Percentiles rank a stretch among this genome's conserved stretches.
Conservation (phyloP, 2,113 vertebrate genomes). For the Stigmatopora nigra region DNA sequence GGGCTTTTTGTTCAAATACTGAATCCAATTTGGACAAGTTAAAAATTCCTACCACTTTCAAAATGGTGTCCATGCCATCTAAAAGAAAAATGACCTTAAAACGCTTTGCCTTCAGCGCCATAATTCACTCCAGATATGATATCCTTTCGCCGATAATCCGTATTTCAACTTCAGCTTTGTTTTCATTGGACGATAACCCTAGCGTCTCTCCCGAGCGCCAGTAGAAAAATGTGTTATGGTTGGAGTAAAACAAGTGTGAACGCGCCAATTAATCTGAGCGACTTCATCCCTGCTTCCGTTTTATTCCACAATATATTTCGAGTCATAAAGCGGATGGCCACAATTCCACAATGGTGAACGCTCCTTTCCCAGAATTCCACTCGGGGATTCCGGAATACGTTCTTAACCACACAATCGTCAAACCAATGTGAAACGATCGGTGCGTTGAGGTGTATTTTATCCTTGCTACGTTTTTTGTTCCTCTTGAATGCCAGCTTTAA, state of each 20-base stretch:
- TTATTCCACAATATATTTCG: neutral
- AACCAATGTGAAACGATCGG: constrained; percentile 1
- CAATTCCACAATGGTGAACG: neutral
- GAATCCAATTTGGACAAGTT: neutral
- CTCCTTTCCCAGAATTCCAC: neutral
- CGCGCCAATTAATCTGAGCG: neutral
- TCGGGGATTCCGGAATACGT: neutral
- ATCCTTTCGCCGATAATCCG: neutral
- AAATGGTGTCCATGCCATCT: neutral
- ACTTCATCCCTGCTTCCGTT: neutral
- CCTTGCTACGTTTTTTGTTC: neutral
- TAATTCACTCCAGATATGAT: neutral
- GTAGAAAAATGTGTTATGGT: neutral
- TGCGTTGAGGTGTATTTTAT: constrained; percentile 4
- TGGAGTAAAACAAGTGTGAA: neutral
- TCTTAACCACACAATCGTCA: neutral
- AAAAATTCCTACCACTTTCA: neutral
- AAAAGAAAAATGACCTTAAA: neutral
- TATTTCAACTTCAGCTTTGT: neutral
- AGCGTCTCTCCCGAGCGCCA: neutral
- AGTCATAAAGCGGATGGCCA: neutral
- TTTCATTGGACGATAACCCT: neutral
- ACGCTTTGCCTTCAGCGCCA: neutral
- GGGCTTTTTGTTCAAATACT: neutral
- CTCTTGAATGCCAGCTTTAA: neutral